These are phyloP conservation scores for Butastur rufipennis DNA, from an alignment of 2,113 vertebrate genomes.

Conservation along the genomic window DNA sequence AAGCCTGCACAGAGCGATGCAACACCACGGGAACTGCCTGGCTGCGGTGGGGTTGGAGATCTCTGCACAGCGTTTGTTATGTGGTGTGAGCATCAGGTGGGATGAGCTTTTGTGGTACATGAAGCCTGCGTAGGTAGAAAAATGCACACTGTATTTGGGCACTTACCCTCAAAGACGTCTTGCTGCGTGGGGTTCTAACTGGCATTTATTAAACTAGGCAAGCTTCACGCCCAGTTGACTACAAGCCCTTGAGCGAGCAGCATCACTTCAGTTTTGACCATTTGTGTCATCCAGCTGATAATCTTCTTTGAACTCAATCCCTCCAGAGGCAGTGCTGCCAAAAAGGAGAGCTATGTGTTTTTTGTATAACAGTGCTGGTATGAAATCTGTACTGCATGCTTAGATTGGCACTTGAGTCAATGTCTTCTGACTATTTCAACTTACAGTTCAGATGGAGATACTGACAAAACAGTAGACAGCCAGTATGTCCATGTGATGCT, in stretches of 20 bases:
- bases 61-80: accelerated
- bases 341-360: background rate
- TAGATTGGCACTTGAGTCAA: background rate
- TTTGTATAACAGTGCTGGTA: background rate
- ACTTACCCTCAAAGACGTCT: background rate
- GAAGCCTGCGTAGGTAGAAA: background rate
- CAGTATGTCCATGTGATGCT: accelerated
- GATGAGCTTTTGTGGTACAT: background rate
- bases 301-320: background rate
- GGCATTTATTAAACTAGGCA: background rate
- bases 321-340: background rate
- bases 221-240: background rate
- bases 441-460: background rate
- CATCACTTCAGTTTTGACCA: background rate
- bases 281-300: background rate
- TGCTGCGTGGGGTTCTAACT: too few species aligned
- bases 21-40: background rate
- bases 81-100: background rate
- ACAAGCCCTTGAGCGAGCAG: background rate
- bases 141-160: background rate
- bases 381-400: accelerated
- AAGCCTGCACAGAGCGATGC: background rate
- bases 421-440: background rate
- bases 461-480: background rate
- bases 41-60: background rate